Percentiles rank a stretch among this genome's conserved stretches.
These are phyloP conservation scores for Spizaetus ornatus DNA, from an alignment of 2,113 vertebrate species.

Conservation along the genomic window DNA sequence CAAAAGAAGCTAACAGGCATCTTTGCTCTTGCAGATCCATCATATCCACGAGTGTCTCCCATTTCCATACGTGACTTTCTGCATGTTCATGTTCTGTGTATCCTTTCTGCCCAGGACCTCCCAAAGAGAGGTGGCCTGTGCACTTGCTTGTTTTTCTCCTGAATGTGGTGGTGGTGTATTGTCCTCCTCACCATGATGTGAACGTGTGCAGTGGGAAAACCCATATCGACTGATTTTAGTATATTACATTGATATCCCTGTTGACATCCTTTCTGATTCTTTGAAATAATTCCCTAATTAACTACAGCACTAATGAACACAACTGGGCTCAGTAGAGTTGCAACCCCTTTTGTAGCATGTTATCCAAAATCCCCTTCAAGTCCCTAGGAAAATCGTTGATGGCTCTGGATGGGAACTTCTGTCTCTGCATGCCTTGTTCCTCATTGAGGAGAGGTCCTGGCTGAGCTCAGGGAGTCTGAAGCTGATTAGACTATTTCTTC, in stretches of 20 bases:
- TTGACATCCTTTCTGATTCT: neutral
- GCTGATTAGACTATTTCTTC: neutral
- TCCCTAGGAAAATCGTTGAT: neutral
- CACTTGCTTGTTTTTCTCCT: neutral
- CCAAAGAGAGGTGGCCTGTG: neutral
- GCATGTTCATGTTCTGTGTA: neutral
- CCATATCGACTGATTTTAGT: neutral
- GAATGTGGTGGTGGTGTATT: neutral
- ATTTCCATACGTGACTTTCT: neutral
- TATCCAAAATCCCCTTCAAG: neutral
- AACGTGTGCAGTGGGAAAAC: rapidly evolving
- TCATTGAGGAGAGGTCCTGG: neutral
- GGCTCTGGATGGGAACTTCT: neutral
- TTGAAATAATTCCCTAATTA: neutral
- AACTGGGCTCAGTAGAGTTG: neutral
- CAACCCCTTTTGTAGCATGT: neutral
- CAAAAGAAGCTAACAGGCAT: neutral
- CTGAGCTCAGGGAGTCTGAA: neutral
- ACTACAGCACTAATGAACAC: neutral
- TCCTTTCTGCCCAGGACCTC: neutral
- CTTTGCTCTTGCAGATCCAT: neutral
- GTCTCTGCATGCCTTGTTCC: neutral
- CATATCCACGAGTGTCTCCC: rapidly evolving
- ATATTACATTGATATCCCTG: neutral
- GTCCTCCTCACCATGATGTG: neutral